Conservation (phyloP, 1,140 invertebrate species). For the Drosophila malerkotliana region DNA sequence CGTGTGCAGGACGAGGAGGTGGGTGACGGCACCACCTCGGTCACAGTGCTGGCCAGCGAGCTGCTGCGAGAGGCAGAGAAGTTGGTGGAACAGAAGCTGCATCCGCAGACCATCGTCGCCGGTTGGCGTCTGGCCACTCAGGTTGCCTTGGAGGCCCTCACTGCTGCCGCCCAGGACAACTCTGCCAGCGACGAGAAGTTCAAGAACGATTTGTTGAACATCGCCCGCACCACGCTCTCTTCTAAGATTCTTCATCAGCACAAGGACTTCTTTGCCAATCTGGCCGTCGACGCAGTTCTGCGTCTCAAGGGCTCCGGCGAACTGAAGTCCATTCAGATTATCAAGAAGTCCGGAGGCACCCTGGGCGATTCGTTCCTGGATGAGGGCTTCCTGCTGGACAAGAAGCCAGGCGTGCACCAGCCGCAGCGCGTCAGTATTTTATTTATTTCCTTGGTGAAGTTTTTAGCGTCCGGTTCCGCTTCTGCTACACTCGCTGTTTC, state of each 20-base stretch:
- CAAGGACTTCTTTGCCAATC: slow-evolving; percentile 97
- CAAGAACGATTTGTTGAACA: slow-evolving; percentile 96
- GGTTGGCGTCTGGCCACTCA: slow-evolving; percentile 96
- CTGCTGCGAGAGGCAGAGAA: slow-evolving; percentile 97
- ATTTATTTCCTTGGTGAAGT: neutral
- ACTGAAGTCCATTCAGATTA: slow-evolving; percentile 98
- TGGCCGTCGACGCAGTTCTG: slow-evolving; percentile 97
- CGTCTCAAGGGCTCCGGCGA: slow-evolving; percentile 98
- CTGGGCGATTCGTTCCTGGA: slow-evolving; percentile 98
- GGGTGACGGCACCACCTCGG: slow-evolving; percentile 99
- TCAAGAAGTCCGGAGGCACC: slow-evolving; percentile 97
- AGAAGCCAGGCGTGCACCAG: slow-evolving; percentile 96
- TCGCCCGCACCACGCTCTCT: slow-evolving; percentile 98
- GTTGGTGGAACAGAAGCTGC: slow-evolving; percentile 96
- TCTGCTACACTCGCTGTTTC: slow-evolving; percentile 24
- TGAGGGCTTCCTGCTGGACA: slow-evolving; percentile 98
- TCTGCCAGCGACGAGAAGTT: slow-evolving; percentile 92
- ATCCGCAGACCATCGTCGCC: slow-evolving; percentile 98
- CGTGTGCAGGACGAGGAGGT: slow-evolving; percentile 99
- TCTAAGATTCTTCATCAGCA: slow-evolving; percentile 99
- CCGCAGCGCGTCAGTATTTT: slow-evolving; percentile 87
- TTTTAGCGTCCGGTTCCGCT: no score
- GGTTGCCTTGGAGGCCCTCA: slow-evolving; percentile 93
- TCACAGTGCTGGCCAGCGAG: slow-evolving; percentile 98
- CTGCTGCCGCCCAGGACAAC: slow-evolving; percentile 91